These are phyloP conservation scores for Mythimna albipuncta DNA, from an alignment of 2,888 invertebrate genomes.

Conservation along the genomic window DNA sequence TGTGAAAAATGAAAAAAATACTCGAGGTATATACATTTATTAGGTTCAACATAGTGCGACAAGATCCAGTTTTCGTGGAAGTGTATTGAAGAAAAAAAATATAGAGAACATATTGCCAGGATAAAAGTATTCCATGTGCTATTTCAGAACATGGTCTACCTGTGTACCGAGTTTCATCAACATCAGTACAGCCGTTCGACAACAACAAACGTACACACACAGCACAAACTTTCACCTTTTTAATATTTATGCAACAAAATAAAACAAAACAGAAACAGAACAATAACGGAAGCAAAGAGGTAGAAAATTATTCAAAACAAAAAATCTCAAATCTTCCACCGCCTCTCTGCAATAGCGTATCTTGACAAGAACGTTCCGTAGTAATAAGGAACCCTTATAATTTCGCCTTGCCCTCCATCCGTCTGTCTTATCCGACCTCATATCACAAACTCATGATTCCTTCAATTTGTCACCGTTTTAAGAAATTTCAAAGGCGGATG, in stretches of 20 bases:
- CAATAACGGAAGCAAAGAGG: background rate
- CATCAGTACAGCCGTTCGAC: too few relatives aligned
- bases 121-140: too few relatives aligned
- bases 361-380: conserved; percentile 37
- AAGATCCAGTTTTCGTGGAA: too few relatives aligned
- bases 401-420: conserved; percentile 46
- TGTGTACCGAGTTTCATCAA: too few relatives aligned
- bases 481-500: conserved; percentile 57
- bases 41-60: too few relatives aligned
- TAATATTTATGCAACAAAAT: background rate
- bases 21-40: too few relatives aligned
- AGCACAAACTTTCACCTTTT: too few relatives aligned
- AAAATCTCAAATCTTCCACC: conserved; percentile 16
- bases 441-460: conserved; percentile 62
- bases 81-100: too few relatives aligned
- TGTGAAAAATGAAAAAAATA: too few relatives aligned
- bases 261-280: conserved; percentile 10
- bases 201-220: too few relatives aligned
- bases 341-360: conserved; percentile 22
- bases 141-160: too few relatives aligned
- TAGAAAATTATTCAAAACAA: conserved; percentile 23
- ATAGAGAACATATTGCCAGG: too few relatives aligned
- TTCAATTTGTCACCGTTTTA: conserved; percentile 65
- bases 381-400: conserved; percentile 54
- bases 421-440: conserved; percentile 58